Base-by-base conservation (phyloP, 2,888 invertebrate genomes). In the Phrixothrix hirtus region DNA sequence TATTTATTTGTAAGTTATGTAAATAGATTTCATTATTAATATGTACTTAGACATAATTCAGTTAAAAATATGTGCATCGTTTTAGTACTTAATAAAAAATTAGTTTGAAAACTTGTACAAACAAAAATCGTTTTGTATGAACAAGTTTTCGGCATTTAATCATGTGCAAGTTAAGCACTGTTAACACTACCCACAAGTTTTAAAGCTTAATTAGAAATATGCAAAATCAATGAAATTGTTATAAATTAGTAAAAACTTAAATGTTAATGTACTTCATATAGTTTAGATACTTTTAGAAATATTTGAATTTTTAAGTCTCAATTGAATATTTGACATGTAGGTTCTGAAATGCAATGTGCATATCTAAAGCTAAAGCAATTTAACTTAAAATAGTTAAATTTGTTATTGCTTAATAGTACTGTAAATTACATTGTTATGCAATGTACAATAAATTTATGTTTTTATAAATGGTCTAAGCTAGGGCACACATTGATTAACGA, bases 191-290 rank as follows among this genome's bases (percentile, higher is more conserved):
- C 37, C 50, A 57, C 48, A 42, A 55, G 48, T 61, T 58, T 57
- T 69, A 68, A 65, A 68, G 69, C 67, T 70, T 67, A 68, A 70
- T 63, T 66, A 64, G 63, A 59, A 64, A 66, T 71, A 70, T 60
- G 59, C 60, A 64, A 62, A 63, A 61, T n/a, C 64, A 71, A 69
- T 63, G 65, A 71, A 68, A 74, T 75, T 76, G 75, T 75, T 75
- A 75, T 72, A 70, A 71, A 74, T 73, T 74, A 73, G 67, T 64
- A 72, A 64, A 65, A 71, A 75, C 67, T 69, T 75, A 75, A 75
- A 73, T 75, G 75, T 76, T 76, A 75, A 72, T 75, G 74, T 76
- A 75, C 70, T 74, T 74, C 71, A n/a, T n/a, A 74, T 81, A 81
- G 79, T 79, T 78, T 80, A 81, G 79, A 78, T 76, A 76, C 77